Percentiles rank a stretch among this genome's conserved stretches.
Evolutionary conservation across 2,888 invertebrate species (phyloP).

Genomic region (Amiota mariae): DNA sequence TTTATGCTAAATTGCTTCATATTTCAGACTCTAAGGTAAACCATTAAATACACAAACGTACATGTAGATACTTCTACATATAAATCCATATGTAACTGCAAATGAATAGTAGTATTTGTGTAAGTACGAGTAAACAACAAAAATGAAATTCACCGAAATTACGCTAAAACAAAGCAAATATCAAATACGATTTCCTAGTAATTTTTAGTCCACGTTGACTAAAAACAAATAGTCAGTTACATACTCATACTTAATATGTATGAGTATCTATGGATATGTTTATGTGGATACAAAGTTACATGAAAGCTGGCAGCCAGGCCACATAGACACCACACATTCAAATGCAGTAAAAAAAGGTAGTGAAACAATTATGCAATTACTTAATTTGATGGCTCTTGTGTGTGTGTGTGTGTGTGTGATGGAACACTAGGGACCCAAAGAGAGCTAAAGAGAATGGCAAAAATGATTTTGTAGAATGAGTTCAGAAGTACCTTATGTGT

Average conservation of each 20-base stretch:
- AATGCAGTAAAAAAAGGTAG: constrained; percentile 65
- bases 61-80: too few species aligned
- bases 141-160: constrained; percentile 5
- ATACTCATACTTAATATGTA: not conserved
- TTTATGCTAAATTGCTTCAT: too few species aligned
- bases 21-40: too few species aligned
- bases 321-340: constrained; percentile 45
- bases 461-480: not conserved
- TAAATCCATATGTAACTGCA: too few species aligned
- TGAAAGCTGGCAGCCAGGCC: not conserved
- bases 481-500: constrained; percentile 19
- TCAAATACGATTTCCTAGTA: not conserved
- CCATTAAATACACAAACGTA: too few species aligned
- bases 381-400: constrained; percentile 67
- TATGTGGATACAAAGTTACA: too few species aligned
- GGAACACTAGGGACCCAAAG: not conserved
- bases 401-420: constrained; percentile 44
- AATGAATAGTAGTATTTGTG: too few species aligned
- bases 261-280: too few species aligned
- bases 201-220: too few species aligned
- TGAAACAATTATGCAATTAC: constrained; percentile 71
- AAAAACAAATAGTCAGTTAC: constrained; percentile 1
- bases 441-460: too few species aligned
- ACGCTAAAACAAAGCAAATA: constrained; percentile 25
- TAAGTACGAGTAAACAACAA: not conserved